Evolutionary conservation across 2,113 vertebrate genomes (phyloP).

Genomic region (Corythornis vintsioides): DNA sequence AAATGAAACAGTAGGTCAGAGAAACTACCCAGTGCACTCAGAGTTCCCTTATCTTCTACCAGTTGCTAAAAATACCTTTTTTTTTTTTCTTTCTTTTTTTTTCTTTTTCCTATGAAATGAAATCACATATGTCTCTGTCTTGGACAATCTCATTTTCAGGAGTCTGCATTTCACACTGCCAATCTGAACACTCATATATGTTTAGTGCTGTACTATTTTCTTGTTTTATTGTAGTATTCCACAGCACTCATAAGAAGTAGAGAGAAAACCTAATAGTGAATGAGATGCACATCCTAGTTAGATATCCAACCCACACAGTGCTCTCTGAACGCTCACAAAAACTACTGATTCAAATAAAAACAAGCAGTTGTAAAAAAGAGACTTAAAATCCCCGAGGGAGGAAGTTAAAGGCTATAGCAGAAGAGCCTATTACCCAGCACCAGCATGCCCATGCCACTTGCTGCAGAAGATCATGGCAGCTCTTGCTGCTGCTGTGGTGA

Average conservation of each 20-base stretch:
- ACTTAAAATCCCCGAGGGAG: not conserved
- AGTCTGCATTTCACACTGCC: not conserved
- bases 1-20: not conserved
- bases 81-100: not conserved
- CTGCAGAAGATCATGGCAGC: accelerated
- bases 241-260: not conserved
- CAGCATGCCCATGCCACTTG: accelerated
- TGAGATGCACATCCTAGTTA: not conserved
- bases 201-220: not conserved
- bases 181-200: not conserved
- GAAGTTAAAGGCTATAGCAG: not conserved
- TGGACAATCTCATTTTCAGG: not conserved
- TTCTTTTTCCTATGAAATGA: not conserved
- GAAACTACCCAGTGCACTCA: not conserved
- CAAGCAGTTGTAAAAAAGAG: not conserved
- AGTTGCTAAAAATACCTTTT: not conserved
- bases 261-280: not conserved
- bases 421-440: not conserved
- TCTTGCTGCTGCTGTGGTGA: not conserved
- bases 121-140: not conserved
- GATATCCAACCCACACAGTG: not conserved
- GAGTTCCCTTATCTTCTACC: not conserved
- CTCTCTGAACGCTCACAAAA: no score
- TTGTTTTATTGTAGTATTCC: not conserved
- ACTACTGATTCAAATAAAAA: not conserved